These are phyloP conservation scores for Nanorana parkeri DNA, from an alignment of 2,113 vertebrate species.

Conservation along the genomic window DNA sequence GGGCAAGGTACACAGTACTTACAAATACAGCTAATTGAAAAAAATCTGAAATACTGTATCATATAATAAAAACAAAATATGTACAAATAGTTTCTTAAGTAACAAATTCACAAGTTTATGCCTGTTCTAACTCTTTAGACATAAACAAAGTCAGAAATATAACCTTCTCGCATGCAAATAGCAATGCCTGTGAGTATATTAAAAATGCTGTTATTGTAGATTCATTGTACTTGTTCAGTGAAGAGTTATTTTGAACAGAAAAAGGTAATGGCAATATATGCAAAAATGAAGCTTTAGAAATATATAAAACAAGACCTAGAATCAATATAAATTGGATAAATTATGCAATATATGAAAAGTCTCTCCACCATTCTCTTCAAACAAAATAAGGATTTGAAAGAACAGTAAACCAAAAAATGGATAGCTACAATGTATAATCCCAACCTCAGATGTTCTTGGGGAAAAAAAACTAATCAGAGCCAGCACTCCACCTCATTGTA, in stretches of 20 bases:
- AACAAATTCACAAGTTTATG: constrained; percentile 57
- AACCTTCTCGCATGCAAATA: constrained; percentile 60
- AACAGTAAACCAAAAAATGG: too few relatives aligned
- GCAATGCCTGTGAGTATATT: neutral
- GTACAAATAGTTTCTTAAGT: constrained; percentile 64
- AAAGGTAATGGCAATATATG: too few relatives aligned
- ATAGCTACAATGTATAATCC: too few relatives aligned
- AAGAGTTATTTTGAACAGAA: too few relatives aligned
- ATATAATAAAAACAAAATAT: constrained; percentile 72
- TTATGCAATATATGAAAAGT: neutral
- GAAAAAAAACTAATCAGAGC: too few relatives aligned
- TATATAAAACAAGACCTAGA: constrained; percentile 14
- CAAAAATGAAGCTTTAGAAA: neutral
- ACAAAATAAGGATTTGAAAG: too few relatives aligned
- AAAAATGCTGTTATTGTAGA: neutral
- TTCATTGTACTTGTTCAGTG: neutral
- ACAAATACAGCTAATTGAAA: constrained; percentile 77
- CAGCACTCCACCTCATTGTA: too few relatives aligned
- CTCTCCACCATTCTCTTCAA: neutral
- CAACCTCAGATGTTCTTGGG: too few relatives aligned
- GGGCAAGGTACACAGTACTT: constrained; percentile 76
- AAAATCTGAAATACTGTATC: constrained; percentile 71
- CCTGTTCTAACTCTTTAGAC: constrained; percentile 46
- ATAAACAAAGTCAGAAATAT: constrained; percentile 37
- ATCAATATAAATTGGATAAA: neutral